These are phyloP conservation scores for Actinernus sp. DNA, from an alignment of 92 coral and sea anemone genomes.

Conservation along the genomic window DNA sequence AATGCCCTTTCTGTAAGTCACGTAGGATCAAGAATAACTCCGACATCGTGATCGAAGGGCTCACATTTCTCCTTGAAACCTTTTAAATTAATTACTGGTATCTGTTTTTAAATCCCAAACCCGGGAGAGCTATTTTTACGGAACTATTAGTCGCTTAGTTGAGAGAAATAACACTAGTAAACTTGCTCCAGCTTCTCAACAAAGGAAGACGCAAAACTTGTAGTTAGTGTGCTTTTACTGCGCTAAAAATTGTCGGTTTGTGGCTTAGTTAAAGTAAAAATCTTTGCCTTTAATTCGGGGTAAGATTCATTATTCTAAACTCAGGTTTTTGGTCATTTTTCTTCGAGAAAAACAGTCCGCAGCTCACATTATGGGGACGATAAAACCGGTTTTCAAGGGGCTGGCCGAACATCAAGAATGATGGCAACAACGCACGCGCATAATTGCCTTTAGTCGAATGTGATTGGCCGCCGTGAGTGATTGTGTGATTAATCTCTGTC, in stretches of 20 bases:
- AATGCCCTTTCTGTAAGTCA: constrained; percentile 11
- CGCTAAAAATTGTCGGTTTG: too few species aligned
- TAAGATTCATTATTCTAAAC: not conserved
- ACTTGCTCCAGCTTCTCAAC: too few species aligned
- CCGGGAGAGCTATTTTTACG: not conserved
- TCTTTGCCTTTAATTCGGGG: too few species aligned
- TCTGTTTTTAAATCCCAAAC: not conserved
- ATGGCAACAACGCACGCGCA: constrained; percentile 71
- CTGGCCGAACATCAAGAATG: constrained; percentile 65
- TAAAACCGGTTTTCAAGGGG: constrained; percentile 56
- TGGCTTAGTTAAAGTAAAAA: too few species aligned
- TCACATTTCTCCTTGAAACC: not conserved
- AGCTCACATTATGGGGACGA: constrained; percentile 27
- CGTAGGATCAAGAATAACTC: constrained; percentile 7
- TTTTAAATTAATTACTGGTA: not conserved
- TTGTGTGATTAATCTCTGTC: constrained; percentile 99
- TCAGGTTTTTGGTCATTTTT: constrained; percentile 15
- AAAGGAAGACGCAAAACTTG: too few species aligned
- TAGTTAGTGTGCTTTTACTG: too few species aligned
- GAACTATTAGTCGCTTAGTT: not conserved
- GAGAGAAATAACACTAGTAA: not conserved
- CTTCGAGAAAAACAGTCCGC: constrained; percentile 18
- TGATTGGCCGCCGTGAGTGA: constrained; percentile 91
- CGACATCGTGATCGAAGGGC: not conserved
- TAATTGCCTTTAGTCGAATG: constrained; percentile 77